These are phyloP conservation scores for Grapholita molesta DNA, from an alignment of 1,140 invertebrate genomes.

Conservation along the genomic window DNA sequence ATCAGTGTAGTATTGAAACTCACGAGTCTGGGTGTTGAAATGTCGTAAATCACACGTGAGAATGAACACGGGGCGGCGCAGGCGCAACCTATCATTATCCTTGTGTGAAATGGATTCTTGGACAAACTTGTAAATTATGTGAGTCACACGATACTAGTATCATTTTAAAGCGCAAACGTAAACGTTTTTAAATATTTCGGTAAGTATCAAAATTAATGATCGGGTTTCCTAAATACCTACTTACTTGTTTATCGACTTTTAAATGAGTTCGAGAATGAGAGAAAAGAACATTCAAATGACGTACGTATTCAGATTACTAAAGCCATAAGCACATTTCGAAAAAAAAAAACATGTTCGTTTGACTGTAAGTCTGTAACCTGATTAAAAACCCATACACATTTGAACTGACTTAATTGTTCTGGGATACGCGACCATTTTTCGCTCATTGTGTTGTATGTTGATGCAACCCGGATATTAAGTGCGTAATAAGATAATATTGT, in stretches of 20 bases:
- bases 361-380: too few species aligned
- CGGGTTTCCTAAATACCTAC: too few species aligned
- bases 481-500: neutral
- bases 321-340: too few species aligned
- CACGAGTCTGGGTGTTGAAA: constrained; percentile 10
- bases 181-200: too few species aligned
- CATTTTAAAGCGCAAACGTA: constrained; percentile 5
- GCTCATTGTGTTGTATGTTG: constrained; percentile 1
- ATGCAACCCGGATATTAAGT: neutral
- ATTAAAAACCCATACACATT: neutral
- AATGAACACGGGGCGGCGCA: neutral
- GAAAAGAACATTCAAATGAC: too few species aligned
- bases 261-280: too few species aligned
- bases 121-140: constrained; percentile 33
- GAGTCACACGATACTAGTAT: constrained; percentile 31
- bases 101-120: constrained; percentile 33
- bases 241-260: too few species aligned
- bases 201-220: neutral
- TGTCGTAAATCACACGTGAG: constrained; percentile 13
- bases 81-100: neutral
- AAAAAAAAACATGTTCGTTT: too few species aligned
- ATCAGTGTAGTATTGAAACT: neutral
- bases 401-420: neutral
- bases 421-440: neutral
- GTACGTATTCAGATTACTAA: too few species aligned